Percentiles rank a stretch among this genome's conserved stretches.
Evolutionary conservation across 2,888 invertebrate genomes (phyloP).

Genomic region (Punctoribates punctum): DNA sequence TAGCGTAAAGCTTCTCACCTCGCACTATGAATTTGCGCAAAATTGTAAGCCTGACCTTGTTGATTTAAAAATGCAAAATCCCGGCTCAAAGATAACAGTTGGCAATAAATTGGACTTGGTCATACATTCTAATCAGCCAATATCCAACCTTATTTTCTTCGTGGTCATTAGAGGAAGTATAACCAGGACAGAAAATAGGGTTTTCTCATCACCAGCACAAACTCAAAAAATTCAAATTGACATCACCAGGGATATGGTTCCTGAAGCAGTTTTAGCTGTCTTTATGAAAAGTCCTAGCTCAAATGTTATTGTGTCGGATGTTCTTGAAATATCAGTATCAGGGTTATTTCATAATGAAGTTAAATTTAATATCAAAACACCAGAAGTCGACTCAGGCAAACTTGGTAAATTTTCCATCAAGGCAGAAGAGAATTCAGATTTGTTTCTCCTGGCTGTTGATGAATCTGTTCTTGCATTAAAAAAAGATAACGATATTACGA

Average conservation of each 20-base stretch:
- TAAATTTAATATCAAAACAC: neutral
- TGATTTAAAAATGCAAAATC: no score
- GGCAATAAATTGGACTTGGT: no score
- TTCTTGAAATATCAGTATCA: neutral
- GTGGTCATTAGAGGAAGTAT: no score
- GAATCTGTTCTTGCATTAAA: neutral
- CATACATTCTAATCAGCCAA: no score
- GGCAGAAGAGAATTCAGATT: neutral
- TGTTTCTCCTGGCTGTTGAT: neutral
- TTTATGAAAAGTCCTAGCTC: neutral
- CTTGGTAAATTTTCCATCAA: neutral
- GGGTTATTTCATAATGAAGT: slow-evolving; percentile 12
- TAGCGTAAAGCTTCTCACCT: no score
- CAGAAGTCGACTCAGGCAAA: neutral
- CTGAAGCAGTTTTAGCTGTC: neutral
- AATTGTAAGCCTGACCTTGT: no score
- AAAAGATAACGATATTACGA: neutral
- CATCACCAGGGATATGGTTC: slow-evolving; percentile 1
- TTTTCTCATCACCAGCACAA: no score
- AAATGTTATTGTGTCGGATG: neutral
- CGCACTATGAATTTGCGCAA: no score
- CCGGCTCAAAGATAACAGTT: no score
- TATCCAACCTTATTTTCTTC: no score
- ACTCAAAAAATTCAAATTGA: neutral
- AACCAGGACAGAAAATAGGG: no score